Base-by-base conservation (phyloP, 2,797 vertebrate species). In the Chiroxiphia lanceolata region DNA sequence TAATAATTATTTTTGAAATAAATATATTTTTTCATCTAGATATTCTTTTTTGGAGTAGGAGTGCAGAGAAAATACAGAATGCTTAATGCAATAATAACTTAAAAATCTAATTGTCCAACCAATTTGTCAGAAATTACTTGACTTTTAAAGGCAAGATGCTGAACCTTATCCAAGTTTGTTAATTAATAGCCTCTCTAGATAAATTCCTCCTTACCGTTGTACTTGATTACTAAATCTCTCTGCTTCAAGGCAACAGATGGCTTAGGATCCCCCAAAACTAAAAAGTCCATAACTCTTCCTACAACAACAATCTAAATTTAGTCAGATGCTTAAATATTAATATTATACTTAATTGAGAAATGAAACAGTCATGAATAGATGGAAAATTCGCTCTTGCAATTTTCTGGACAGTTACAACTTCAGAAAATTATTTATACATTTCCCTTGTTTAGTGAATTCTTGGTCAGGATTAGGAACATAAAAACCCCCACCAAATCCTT, bases 151-250 rank as follows among this genome's bases (percentile, higher is more conserved):
- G 87, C 91, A 97, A 91, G 80, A 97, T 94, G 80, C 81, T 98
- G 96, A 98, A 97, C 77, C 67, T 86, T 96, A 96, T 97, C 97
- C 97, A 98, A 97, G 89, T 98, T 96, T 95, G 93, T 97, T 98
- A 98, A 98, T 98, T 98, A 98, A 98, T 94, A 97, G 78, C 80
- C 96, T 98, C 97, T 96, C 97, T 91, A 97, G 97, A 98, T 95
- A 97, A 98, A 98, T 95, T 97, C 69, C 91, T 95, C 97, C 97
- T 97, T 97, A 97, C 92, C 95, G 90, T 80, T 97, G 68, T 88
- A 96, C 93, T 95, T 97, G 95, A 97, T 98, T 98, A 96, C 94
- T 97, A 97, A 97, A 97, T 97, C 95, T 97, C 96, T 96, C 80
- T 95, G 96, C 95, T 97, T 98, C 95, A 95, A 97, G 95, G 95